phyloP scores from a whole-genome alignment of 2,888 invertebrate genomes.

The Andrena marginata region DNA sequence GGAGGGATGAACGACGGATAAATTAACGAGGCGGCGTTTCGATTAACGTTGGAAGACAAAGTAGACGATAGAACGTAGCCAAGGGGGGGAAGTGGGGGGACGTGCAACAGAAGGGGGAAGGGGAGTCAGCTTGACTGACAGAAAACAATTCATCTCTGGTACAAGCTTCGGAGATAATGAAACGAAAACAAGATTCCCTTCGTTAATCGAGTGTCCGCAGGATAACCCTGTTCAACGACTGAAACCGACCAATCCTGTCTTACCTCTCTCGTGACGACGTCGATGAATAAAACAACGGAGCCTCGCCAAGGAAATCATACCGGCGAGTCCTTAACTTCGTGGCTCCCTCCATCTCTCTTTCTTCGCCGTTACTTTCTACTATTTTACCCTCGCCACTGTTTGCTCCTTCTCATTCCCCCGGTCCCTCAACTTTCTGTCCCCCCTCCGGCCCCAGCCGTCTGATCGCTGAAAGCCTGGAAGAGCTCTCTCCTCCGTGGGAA shows the following conservation, averaged over 20 bases:
- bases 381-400: background rate
- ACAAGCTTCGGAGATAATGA: conserved; percentile 47
- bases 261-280: conserved; percentile 54
- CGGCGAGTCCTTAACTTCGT: conserved; percentile 66
- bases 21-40: conserved; percentile 39
- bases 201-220: conserved; percentile 64
- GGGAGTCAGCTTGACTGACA: conserved; percentile 12
- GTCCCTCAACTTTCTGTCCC: background rate
- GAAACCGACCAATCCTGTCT: conserved; percentile 64
- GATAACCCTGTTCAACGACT: conserved; percentile 37
- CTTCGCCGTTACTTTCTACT: background rate
- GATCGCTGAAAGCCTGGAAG: conserved; percentile 37
- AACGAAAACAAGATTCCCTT: conserved; percentile 68
- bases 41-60: conserved; percentile 42
- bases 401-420: background rate
- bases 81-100: background rate
- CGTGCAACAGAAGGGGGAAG: too few relatives aligned
- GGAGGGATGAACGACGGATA: background rate
- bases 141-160: conserved; percentile 46
- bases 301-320: conserved; percentile 69
- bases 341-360: background rate
- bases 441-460: background rate
- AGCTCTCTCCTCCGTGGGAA: conserved; percentile 32
- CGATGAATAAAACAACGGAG: conserved; percentile 76
- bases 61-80: conserved; percentile 7